Evolutionary conservation across 1,140 invertebrate genomes (phyloP).

Genomic region (Drosophila gunungcola): DNA sequence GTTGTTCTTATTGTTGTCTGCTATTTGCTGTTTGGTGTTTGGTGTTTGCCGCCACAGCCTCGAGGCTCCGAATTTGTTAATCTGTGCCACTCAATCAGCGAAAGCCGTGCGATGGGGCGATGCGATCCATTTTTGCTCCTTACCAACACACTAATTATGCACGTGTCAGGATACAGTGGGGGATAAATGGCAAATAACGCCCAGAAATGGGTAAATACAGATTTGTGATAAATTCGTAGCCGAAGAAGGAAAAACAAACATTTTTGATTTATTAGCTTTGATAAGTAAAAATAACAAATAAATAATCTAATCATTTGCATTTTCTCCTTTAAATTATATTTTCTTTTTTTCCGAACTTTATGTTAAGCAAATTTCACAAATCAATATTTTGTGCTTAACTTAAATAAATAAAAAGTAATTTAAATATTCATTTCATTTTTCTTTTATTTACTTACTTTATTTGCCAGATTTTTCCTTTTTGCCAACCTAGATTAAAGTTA

Average conservation of each 20-base stretch:
- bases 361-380: not conserved
- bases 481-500: not conserved
- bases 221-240: too few relatives aligned
- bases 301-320: too few relatives aligned
- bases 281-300: not conserved
- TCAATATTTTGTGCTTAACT: not conserved
- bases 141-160: slow-evolving; percentile 69
- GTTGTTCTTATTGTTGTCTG: too few relatives aligned
- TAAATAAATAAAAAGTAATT: not conserved
- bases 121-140: slow-evolving; percentile 56
- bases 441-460: not conserved
- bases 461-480: not conserved
- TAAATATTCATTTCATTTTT: not conserved
- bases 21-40: slow-evolving; percentile 20
- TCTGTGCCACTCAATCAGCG: slow-evolving; percentile 76
- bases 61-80: slow-evolving; percentile 71
- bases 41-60: slow-evolving; percentile 43
- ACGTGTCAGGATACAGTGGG: slow-evolving; percentile 50
- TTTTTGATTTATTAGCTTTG: not conserved
- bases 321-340: too few relatives aligned
- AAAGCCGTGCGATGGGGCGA: slow-evolving; percentile 12
- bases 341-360: too few relatives aligned
- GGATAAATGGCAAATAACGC: slow-evolving; percentile 7
- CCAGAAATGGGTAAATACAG: slow-evolving; percentile 6
- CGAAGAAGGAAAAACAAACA: not conserved